phyloP scores from a whole-genome alignment of 2,888 invertebrate genomes.

The Allacma fusca region DNA sequence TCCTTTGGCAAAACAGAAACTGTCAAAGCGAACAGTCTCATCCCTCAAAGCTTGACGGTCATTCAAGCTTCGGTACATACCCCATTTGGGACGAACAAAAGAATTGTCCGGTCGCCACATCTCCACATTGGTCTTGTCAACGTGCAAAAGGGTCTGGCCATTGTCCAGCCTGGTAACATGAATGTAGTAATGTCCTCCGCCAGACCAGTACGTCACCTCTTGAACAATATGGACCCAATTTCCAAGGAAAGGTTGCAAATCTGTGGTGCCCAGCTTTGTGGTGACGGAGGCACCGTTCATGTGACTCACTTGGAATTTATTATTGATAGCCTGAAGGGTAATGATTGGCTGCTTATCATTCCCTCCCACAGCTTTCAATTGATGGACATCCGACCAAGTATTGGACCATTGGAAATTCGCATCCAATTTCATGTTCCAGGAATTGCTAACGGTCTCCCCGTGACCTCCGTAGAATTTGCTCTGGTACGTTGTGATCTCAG shows the following conservation, averaged over 20 bases:
- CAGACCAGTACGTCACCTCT: slow-evolving; percentile 47
- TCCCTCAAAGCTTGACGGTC: slow-evolving; percentile 48
- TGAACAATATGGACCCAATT: slow-evolving; percentile 56
- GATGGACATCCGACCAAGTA: slow-evolving; percentile 55
- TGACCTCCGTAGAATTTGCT: slow-evolving; percentile 1
- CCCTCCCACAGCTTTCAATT: slow-evolving; percentile 56
- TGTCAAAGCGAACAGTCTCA: slow-evolving; percentile 54
- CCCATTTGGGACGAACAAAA: slow-evolving; percentile 55
- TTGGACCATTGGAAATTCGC: slow-evolving; percentile 54
- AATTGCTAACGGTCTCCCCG: slow-evolving; percentile 51
- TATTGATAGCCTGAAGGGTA: slow-evolving; percentile 42
- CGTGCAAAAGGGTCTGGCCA: slow-evolving; percentile 45
- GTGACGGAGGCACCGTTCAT: slow-evolving; percentile 36
- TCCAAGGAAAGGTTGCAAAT: slow-evolving; percentile 49
- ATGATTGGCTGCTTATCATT: slow-evolving; percentile 52
- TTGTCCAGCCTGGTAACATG: slow-evolving; percentile 39
- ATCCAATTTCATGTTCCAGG: slow-evolving; percentile 58
- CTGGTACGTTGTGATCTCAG: no score
- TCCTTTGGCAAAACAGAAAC: slow-evolving; percentile 56
- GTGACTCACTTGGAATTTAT: slow-evolving; percentile 49
- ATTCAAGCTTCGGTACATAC: slow-evolving; percentile 56
- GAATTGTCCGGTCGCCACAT: slow-evolving; percentile 38
- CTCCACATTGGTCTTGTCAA: slow-evolving; percentile 47
- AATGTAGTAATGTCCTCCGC: slow-evolving; percentile 35
- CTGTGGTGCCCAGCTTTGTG: slow-evolving; percentile 20